Conservation (phyloP, 1,140 invertebrate genomes). For the Euschistus heros region DNA sequence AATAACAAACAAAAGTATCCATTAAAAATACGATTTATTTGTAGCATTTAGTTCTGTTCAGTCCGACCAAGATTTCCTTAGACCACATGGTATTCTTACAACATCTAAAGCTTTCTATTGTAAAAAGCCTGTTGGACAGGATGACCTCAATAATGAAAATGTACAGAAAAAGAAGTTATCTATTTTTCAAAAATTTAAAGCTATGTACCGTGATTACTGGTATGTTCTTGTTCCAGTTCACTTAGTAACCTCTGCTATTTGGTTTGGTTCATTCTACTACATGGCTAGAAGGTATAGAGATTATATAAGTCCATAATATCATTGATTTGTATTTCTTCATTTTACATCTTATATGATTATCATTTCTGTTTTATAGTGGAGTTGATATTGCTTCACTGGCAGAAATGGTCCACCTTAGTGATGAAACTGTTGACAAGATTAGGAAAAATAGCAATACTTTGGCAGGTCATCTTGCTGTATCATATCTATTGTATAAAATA, state of each 20-base stretch:
- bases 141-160: background rate
- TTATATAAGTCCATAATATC: background rate
- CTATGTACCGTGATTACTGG: slow-evolving; percentile 89
- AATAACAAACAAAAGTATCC: too few species aligned
- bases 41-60: too few species aligned
- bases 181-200: slow-evolving; percentile 75
- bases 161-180: slow-evolving; percentile 39
- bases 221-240: slow-evolving; percentile 87
- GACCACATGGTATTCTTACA: too few species aligned
- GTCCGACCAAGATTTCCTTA: too few species aligned
- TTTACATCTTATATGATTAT: slow-evolving; percentile 16
- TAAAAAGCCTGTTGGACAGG: too few species aligned
- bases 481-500: slow-evolving; percentile 85
- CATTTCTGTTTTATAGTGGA: slow-evolving; percentile 52
- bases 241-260: slow-evolving; percentile 68
- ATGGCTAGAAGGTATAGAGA: slow-evolving; percentile 67
- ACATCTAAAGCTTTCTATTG: too few species aligned
- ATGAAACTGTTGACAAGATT: slow-evolving; percentile 61
- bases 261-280: slow-evolving; percentile 79
- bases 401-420: slow-evolving; percentile 60
- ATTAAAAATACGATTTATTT: too few species aligned
- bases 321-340: slow-evolving; percentile 11
- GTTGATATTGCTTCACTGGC: slow-evolving; percentile 71
- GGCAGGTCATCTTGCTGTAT: slow-evolving; percentile 76
- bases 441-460: slow-evolving; percentile 46